These are phyloP conservation scores for Conus betulinus DNA, from an alignment of 1,140 invertebrate genomes.

Conservation along the genomic window DNA sequence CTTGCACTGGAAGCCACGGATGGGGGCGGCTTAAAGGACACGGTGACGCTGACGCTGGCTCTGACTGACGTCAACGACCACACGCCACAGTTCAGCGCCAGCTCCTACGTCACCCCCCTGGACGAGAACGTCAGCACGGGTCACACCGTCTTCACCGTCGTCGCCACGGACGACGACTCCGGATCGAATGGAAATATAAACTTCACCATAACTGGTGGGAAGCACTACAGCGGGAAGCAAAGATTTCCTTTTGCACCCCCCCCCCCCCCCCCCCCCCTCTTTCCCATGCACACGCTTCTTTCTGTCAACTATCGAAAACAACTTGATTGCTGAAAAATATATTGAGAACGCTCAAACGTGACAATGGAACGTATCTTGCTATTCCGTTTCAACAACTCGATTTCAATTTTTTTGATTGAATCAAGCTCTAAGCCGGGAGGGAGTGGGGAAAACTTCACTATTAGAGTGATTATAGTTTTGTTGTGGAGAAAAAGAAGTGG, in stretches of 20 bases:
- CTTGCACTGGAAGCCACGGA: slow-evolving; percentile 52
- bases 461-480: too few species aligned
- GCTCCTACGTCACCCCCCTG: slow-evolving; percentile 45
- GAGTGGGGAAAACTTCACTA: too few species aligned
- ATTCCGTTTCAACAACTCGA: too few species aligned
- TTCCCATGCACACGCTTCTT: not conserved
- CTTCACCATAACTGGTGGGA: slow-evolving; percentile 40
- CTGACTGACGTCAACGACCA: slow-evolving; percentile 89
- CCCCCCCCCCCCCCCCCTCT: not conserved
- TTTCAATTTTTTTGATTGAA: too few species aligned
- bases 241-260: not conserved
- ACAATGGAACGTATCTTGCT: too few species aligned
- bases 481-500: too few species aligned
- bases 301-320: not conserved
- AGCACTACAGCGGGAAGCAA: not conserved
- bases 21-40: slow-evolving; percentile 44
- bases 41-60: slow-evolving; percentile 50
- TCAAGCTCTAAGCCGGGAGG: too few species aligned
- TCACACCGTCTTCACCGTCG: slow-evolving; percentile 46
- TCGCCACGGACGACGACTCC: slow-evolving; percentile 65
- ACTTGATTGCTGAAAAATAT: too few species aligned
- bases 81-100: slow-evolving; percentile 84
- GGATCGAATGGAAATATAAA: slow-evolving; percentile 55
- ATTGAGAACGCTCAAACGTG: too few species aligned
- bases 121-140: slow-evolving; percentile 46